Conservation (phyloP, 2,888 invertebrate genomes). For the Drosophila monieri region DNA sequence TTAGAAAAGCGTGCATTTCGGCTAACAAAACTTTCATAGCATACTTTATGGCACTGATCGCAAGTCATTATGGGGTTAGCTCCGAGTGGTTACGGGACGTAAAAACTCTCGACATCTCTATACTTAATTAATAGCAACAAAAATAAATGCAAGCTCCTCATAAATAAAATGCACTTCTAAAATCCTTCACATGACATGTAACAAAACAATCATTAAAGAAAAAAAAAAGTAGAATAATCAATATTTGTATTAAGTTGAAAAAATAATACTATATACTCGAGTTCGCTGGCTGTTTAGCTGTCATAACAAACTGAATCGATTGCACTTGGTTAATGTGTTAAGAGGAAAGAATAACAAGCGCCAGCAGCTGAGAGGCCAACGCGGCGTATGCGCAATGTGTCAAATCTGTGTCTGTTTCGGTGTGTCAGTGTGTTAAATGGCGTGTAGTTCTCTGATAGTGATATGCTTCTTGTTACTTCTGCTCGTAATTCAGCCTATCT, state of each 20-base stretch:
- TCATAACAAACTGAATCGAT: constrained; percentile 25
- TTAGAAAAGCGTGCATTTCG: constrained; percentile 35
- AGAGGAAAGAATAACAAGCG: constrained; percentile 32
- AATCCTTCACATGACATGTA: constrained; percentile 16
- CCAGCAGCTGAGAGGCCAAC: constrained; percentile 24
- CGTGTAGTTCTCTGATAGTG: constrained; percentile 19
- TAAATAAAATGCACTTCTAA: constrained; percentile 26
- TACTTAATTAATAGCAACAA: constrained; percentile 16
- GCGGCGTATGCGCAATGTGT: constrained; percentile 48
- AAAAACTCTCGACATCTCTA: constrained; percentile 9
- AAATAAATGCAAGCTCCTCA: constrained; percentile 29
- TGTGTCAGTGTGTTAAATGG: constrained; percentile 30
- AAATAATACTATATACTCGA: constrained; percentile 34
- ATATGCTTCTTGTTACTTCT: constrained; percentile 54
- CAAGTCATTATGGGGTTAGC: constrained; percentile 29
- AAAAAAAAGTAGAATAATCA: neutral
- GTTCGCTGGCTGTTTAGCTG: constrained; percentile 21
- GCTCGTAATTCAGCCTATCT: constrained; percentile 47
- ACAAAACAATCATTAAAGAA: constrained; percentile 24
- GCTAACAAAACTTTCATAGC: constrained; percentile 12
- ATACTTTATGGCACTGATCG: constrained; percentile 55
- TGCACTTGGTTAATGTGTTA: constrained; percentile 48
- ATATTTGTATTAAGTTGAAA: constrained; percentile 1
- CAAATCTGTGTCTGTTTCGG: neutral
- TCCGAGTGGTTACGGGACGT: constrained; percentile 3